phyloP scores from a whole-genome alignment of 2,113 vertebrate genomes.

The Cebus imitator region DNA sequence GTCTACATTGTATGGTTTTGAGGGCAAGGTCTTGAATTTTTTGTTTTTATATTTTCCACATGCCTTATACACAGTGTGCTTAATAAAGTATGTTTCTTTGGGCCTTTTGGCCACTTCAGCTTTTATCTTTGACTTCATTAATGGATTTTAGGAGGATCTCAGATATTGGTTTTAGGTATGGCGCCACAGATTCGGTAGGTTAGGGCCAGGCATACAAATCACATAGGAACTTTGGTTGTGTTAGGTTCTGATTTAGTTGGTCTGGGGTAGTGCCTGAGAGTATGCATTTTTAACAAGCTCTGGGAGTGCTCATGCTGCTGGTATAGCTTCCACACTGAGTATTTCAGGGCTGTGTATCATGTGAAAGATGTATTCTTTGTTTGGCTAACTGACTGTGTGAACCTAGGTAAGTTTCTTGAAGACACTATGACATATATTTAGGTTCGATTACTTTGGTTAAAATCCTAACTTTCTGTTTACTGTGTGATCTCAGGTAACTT shows the following conservation, averaged over 20 bases:
- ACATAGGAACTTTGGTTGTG: neutral
- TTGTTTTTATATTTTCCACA: neutral
- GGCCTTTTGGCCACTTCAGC: neutral
- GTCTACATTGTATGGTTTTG: neutral
- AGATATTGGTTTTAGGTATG: neutral
- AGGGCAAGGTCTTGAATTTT: neutral
- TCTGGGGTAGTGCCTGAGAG: neutral
- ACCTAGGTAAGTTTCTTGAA: neutral
- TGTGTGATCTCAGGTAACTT: neutral
- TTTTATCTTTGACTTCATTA: neutral
- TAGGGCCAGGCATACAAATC: neutral
- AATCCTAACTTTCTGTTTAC: neutral
- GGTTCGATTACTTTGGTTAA: neutral
- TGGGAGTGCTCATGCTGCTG: neutral
- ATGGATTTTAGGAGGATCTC: neutral
- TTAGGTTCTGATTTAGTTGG: neutral
- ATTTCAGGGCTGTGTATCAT: neutral
- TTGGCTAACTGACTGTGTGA: neutral
- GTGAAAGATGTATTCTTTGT: neutral
- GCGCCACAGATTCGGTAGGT: neutral
- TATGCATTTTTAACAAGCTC: neutral
- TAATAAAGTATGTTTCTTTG: neutral
- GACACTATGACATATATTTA: neutral
- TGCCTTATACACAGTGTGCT: neutral
- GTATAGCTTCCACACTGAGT: neutral